These are phyloP conservation scores for Leptinotarsa rubiginosa DNA, from an alignment of 2,888 invertebrate genomes.

Conservation along the genomic window DNA sequence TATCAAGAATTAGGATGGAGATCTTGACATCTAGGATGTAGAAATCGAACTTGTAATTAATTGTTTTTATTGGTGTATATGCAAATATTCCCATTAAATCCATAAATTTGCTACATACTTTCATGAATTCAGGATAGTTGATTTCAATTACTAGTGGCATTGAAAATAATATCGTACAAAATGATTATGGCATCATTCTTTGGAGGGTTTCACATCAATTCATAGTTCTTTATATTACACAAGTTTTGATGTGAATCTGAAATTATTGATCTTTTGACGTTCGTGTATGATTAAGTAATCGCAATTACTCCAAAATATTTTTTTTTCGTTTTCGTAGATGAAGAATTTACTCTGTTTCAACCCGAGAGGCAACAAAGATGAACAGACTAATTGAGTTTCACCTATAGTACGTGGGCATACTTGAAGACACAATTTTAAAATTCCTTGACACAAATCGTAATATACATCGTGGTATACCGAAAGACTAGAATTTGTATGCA, in stretches of 20 bases:
- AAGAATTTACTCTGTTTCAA: too few species aligned
- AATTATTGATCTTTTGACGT: neutral
- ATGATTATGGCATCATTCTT: neutral
- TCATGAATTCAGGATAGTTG: neutral
- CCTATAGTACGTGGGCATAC: too few species aligned
- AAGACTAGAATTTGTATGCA: too few species aligned
- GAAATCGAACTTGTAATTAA: neutral
- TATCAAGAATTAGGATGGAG: neutral
- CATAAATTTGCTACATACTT: neutral
- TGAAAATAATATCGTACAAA: neutral
- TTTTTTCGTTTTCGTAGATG: too few species aligned
- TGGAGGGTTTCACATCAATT: neutral
- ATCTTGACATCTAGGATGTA: slow-evolving; percentile 4
- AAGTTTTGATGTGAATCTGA: neutral
- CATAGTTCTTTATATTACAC: neutral
- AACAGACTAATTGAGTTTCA: too few species aligned
- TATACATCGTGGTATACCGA: too few species aligned
- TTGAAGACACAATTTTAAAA: too few species aligned
- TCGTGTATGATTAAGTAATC: neutral
- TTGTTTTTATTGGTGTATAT: neutral
- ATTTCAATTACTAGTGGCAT: neutral
- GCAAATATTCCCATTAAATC: neutral
- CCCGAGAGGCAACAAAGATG: too few species aligned
- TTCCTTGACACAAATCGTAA: too few species aligned
- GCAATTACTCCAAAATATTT: too few species aligned